Base-by-base conservation (phyloP, 1,140 invertebrate genomes). In the Temnothorax longispinosus region DNA sequence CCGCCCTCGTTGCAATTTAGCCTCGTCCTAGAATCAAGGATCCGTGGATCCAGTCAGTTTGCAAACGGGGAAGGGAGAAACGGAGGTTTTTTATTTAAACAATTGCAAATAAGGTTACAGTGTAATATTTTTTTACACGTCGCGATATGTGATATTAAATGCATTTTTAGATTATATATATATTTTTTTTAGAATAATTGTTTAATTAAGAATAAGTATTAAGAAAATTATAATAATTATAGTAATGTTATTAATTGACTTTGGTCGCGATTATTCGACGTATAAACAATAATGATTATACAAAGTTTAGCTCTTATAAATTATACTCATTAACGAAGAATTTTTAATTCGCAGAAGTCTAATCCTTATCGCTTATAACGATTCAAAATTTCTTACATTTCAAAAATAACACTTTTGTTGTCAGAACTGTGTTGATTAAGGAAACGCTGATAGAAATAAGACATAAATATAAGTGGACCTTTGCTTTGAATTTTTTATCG, bases 1-100 rank as follows among this genome's bases (percentile, higher is more conserved):
- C 21, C 50, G 62, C 35, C 62, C 47, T 67, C 62, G 47, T 80
- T 67, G 35, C 77, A 69, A 69, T 54, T 54, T 41, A 80, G 62
- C 62, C 62, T 80, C 62, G 77, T 80, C 50, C 62, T 54, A 80
- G 62, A 80, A 69, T 80, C 62, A 80, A 69, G 62, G 47, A 67
- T 80, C 50, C 77, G 62, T 67, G 62, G 62, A 80, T 80, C 8
- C 35, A 54, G 41, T 5, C 6, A n/a, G 41, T 11, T 41, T 13
- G n/a, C 27, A n/a, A 10, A 2, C 41, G 7, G 13, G 15, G 13
- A 27, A 10, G 56, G 10, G 10, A 2, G 10, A 3, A 32, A 35
- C 21, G 0, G n/a, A 50, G 27, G 27, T 27, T 77, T 62, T 47
- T 27, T 3, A n/a, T 3, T 15, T 6, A 75, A 75, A 75, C 58